Percentiles rank a stretch among this genome's conserved stretches.
Conservation (phyloP, 30 jellyfish, hydroid and myxozoan genomes). For the Aurelia coerulea region DNA sequence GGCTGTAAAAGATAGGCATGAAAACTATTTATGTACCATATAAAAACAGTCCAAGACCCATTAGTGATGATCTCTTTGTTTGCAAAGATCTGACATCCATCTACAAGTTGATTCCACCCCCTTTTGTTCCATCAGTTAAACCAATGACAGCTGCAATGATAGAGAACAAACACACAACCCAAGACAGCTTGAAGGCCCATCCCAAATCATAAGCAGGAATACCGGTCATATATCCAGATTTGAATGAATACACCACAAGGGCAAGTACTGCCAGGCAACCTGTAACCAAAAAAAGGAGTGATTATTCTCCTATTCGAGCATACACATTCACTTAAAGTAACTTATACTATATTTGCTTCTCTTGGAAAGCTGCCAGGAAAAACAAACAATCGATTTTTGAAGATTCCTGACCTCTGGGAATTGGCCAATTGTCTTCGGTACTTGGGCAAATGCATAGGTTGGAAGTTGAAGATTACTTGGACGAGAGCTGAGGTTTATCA, state of each 20-base stretch:
- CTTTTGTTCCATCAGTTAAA: slow-evolving; percentile 37
- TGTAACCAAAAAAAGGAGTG: neutral
- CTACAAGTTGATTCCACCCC: slow-evolving; percentile 27
- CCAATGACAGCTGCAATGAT: slow-evolving; percentile 30
- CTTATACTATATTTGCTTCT: too few relatives aligned
- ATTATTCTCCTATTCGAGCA: neutral
- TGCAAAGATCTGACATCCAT: neutral
- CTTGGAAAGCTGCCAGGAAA: too few relatives aligned
- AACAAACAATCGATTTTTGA: too few relatives aligned
- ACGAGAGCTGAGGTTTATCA: too few relatives aligned
- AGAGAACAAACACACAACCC: slow-evolving; percentile 28
- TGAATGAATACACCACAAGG: slow-evolving; percentile 28
- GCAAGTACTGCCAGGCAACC: slow-evolving; percentile 28
- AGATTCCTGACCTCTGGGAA: too few relatives aligned
- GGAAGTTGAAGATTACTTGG: too few relatives aligned
- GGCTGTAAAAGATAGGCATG: too few relatives aligned
- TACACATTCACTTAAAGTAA: neutral
- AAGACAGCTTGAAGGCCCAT: slow-evolving; percentile 41
- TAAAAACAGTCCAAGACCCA: too few relatives aligned
- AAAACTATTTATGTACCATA: too few relatives aligned
- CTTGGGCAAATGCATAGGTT: too few relatives aligned
- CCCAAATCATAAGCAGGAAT: slow-evolving; percentile 36
- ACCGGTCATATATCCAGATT: slow-evolving; percentile 16
- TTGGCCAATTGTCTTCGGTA: too few relatives aligned
- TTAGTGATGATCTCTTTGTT: too few relatives aligned